phyloP scores from a whole-genome alignment of 2,888 invertebrate species.

The Hetaerina titia region DNA sequence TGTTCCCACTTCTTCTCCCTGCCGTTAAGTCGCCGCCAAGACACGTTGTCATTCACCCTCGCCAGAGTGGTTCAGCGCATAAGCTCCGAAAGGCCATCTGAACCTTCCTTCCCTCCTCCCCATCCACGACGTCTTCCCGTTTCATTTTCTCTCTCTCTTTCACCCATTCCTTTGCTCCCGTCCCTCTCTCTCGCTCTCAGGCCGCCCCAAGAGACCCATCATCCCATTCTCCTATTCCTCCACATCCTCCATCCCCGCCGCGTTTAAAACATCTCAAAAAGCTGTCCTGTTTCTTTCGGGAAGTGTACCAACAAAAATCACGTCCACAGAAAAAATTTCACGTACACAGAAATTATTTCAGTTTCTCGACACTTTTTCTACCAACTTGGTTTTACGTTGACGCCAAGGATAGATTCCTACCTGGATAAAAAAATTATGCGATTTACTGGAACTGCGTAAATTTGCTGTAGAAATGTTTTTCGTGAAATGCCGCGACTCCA shows the following conservation, averaged over 20 bases:
- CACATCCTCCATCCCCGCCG: neutral
- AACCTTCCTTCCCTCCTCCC: neutral
- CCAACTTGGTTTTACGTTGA: neutral
- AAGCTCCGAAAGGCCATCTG: slow-evolving; percentile 7
- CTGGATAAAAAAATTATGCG: neutral
- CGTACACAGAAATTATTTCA: neutral
- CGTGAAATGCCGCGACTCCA: neutral
- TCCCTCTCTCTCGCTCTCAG: neutral
- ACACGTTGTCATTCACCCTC: slow-evolving; percentile 48
- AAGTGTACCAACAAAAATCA: slow-evolving; percentile 45
- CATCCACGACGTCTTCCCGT: neutral
- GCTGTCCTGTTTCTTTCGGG: slow-evolving; percentile 53
- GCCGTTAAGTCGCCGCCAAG: slow-evolving; percentile 30
- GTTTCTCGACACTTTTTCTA: neutral
- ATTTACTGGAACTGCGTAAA: neutral
- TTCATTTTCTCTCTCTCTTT: neutral
- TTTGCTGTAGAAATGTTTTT: neutral
- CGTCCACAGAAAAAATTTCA: neutral
- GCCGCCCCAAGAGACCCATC: no score
- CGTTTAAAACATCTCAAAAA: slow-evolving; percentile 48
- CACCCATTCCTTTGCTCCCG: neutral
- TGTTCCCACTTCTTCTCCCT: slow-evolving; percentile 61
- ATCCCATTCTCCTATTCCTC: no score
- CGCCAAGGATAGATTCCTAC: neutral
- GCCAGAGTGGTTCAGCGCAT: neutral